phyloP scores from a whole-genome alignment of 2,888 invertebrate genomes.

The Brachypalpus laphriformis region DNA sequence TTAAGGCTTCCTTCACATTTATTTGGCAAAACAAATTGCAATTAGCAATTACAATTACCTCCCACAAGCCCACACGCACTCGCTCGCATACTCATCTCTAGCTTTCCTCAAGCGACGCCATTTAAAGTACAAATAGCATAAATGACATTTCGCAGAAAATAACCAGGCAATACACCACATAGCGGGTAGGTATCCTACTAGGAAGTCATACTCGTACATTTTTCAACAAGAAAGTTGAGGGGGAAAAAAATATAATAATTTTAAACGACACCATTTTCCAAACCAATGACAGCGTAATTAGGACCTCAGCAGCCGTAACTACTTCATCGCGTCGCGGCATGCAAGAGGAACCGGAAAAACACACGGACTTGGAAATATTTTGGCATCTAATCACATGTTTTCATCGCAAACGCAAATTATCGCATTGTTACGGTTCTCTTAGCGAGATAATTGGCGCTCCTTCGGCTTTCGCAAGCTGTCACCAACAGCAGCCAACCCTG shows the following conservation, averaged over 20 bases:
- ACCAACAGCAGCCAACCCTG: conserved; percentile 47
- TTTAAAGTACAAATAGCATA: conserved; percentile 17
- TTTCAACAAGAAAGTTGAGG: neutral
- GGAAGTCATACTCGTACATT: neutral
- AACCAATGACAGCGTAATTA: conserved; percentile 69
- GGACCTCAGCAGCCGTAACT: conserved; percentile 7
- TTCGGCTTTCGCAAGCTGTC: conserved; percentile 68
- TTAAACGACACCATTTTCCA: conserved; percentile 59
- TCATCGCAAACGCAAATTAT: conserved; percentile 70
- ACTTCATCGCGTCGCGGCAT: neutral
- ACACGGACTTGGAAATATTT: conserved; percentile 71
- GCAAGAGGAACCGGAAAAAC: conserved; percentile 42
- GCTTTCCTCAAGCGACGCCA: conserved; percentile 6
- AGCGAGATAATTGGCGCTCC: conserved; percentile 70
- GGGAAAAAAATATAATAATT: conserved; percentile 47
- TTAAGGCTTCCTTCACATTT: conserved; percentile 6
- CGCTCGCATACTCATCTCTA: neutral
- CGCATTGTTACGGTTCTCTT: conserved; percentile 65
- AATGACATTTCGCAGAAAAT: conserved; percentile 39
- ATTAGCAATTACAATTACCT: conserved; percentile 57
- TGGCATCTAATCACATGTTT: conserved; percentile 69
- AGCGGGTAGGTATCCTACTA: neutral
- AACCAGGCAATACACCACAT: conserved; percentile 36
- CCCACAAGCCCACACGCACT: neutral
- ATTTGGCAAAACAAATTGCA: conserved; percentile 50